Evolutionary conservation across 2,797 vertebrate genomes (phyloP).

Genomic region (Chloroceryle amazona): DNA sequence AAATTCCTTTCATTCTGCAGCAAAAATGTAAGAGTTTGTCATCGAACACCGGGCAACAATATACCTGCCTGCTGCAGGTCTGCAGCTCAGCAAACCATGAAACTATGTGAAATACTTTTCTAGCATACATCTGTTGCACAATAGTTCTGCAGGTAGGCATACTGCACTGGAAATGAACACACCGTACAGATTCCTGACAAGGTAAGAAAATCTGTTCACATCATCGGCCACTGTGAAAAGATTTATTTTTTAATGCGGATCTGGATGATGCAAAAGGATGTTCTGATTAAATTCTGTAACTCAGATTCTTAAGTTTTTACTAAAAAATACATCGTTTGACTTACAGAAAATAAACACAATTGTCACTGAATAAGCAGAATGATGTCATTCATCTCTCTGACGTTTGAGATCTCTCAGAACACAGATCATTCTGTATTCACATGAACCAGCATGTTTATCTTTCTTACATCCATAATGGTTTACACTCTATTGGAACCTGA

Average conservation of each 20-base stretch:
- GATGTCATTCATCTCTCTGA: neutral
- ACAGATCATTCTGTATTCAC: neutral
- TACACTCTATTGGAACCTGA: neutral
- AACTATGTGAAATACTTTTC: neutral
- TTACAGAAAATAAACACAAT: neutral
- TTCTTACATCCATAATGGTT: neutral
- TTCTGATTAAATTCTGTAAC: neutral
- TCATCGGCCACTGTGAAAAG: accelerated
- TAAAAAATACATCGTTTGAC: neutral
- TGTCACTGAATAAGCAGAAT: neutral
- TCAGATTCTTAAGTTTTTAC: neutral
- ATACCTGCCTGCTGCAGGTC: neutral
- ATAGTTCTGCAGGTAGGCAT: neutral
- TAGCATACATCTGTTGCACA: neutral
- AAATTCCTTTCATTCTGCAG: neutral
- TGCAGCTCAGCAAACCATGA: neutral
- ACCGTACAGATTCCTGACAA: neutral
- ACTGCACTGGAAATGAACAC: neutral
- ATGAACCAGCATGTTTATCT: neutral
- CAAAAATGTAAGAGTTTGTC: neutral
- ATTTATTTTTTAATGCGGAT: neutral
- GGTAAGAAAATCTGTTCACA: neutral
- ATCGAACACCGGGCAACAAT: neutral
- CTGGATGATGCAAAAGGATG: neutral
- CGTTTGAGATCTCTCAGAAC: neutral